Percentiles rank a stretch among this genome's conserved stretches.
Conservation (phyloP, 1,140 invertebrate genomes). For the Lordiphosa collinella region DNA sequence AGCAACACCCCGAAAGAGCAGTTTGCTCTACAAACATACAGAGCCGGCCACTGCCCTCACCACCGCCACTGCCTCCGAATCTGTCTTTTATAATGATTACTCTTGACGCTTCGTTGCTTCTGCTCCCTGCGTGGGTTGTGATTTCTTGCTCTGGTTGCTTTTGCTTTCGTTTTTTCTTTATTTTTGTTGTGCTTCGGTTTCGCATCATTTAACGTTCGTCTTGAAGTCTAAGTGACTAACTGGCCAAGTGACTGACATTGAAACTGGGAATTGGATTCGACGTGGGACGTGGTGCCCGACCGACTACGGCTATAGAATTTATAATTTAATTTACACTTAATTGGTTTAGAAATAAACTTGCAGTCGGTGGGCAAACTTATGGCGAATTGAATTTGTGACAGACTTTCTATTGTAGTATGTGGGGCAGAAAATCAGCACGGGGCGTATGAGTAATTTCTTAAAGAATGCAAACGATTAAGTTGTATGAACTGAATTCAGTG, state of each 20-base stretch:
- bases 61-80: neutral
- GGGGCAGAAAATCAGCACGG: too few species aligned
- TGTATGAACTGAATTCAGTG: too few species aligned
- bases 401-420: too few species aligned
- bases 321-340: too few species aligned
- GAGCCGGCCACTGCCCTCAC: conserved; percentile 12
- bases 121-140: conserved; percentile 39
- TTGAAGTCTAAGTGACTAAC: conserved; percentile 29
- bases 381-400: too few species aligned
- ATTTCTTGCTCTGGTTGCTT: conserved; percentile 44
- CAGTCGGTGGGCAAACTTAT: too few species aligned
- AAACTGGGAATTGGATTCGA: conserved; percentile 5
- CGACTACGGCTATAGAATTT: too few species aligned
- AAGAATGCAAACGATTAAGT: too few species aligned
- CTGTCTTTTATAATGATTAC: conserved; percentile 44
- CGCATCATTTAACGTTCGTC: conserved; percentile 42
- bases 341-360: too few species aligned
- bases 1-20: conserved; percentile 3
- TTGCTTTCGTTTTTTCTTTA: conserved; percentile 30
- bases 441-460: too few species aligned
- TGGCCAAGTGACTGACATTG: conserved; percentile 39
- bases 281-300: too few species aligned
- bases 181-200: conserved; percentile 7
- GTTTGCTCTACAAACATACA: conserved; percentile 29
- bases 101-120: conserved; percentile 47